Evolutionary conservation across 2,113 vertebrate species (phyloP).

Genomic region (Mus musculus): DNA sequence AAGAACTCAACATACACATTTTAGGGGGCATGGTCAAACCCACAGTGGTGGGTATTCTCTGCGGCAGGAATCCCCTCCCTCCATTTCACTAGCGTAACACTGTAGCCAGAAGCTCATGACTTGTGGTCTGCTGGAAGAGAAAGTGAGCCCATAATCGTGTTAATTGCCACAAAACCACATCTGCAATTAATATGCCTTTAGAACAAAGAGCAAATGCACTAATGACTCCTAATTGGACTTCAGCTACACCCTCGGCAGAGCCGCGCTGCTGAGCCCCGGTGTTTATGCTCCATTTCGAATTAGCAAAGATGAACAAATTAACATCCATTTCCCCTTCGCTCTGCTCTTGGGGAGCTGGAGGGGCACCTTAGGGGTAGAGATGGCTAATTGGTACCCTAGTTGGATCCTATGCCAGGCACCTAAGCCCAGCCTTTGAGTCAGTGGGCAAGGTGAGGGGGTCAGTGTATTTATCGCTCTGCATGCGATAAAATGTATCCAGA

Average conservation of each 20-base stretch:
- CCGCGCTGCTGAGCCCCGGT: slow-evolving; percentile 72
- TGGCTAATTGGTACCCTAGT: background rate
- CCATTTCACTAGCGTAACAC: background rate
- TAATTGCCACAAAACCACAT: slow-evolving; percentile 85
- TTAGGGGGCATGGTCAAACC: too few relatives aligned
- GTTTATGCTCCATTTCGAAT: slow-evolving; percentile 86
- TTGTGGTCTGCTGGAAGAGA: slow-evolving; percentile 68
- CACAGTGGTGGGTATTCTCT: background rate
- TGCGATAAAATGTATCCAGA: background rate
- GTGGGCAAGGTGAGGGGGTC: background rate
- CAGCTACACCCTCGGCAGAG: slow-evolving; percentile 83
- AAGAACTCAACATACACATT: background rate
- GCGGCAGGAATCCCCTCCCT: too few relatives aligned
- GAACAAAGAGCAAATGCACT: slow-evolving; percentile 86
- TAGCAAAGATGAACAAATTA: slow-evolving; percentile 86
- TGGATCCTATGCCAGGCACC: background rate
- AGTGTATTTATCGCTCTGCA: background rate
- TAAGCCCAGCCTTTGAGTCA: background rate
- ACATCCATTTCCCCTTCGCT: slow-evolving; percentile 74
- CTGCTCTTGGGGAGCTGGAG: slow-evolving; percentile 60
- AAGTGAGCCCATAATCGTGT: slow-evolving; percentile 83
- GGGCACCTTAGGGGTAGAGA: slow-evolving; percentile 32
- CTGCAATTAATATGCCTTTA: slow-evolving; percentile 87
- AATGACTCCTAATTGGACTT: slow-evolving; percentile 84
- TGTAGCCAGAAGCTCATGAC: slow-evolving; percentile 48